phyloP scores from a whole-genome alignment of 2,113 vertebrate genomes.

The Cephalopterus ornatus region DNA sequence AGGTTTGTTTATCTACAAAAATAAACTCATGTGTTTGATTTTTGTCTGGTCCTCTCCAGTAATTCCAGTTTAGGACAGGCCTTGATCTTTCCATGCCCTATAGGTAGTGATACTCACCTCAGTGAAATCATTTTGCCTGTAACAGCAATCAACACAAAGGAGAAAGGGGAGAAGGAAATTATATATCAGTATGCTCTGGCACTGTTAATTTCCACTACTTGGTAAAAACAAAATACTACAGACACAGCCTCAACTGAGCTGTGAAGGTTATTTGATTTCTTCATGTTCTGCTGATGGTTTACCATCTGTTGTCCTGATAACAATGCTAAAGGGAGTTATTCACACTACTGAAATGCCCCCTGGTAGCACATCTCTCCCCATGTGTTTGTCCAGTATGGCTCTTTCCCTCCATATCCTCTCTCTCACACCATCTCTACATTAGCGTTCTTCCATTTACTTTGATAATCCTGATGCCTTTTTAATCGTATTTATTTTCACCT shows the following conservation, averaged over 20 bases:
- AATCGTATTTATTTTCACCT: conserved; percentile 21
- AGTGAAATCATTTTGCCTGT: conserved; percentile 38
- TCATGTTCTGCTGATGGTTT: conserved; percentile 16
- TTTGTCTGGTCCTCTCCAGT: neutral
- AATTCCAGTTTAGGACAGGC: neutral
- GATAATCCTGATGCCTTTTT: neutral
- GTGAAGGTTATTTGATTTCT: conserved; percentile 50
- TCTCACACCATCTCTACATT: neutral
- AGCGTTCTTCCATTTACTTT: neutral
- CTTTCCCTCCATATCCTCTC: neutral
- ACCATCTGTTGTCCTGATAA: conserved; percentile 52
- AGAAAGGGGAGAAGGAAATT: neutral
- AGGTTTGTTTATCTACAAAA: neutral
- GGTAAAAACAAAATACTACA: conserved; percentile 5
- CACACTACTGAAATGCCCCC: neutral
- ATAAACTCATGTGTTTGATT: neutral
- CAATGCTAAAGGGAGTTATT: conserved; percentile 12
- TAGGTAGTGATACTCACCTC: neutral
- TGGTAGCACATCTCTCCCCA: neutral
- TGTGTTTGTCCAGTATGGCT: neutral
- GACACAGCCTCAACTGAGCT: neutral
- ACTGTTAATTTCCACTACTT: neutral
- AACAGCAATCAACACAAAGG: neutral
- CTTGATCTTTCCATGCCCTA: neutral
- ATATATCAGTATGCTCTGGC: neutral